Percentiles rank a stretch among this genome's conserved stretches.
Conservation (phyloP, 1,140 invertebrate species). For the Akabosia matsudoensis region DNA sequence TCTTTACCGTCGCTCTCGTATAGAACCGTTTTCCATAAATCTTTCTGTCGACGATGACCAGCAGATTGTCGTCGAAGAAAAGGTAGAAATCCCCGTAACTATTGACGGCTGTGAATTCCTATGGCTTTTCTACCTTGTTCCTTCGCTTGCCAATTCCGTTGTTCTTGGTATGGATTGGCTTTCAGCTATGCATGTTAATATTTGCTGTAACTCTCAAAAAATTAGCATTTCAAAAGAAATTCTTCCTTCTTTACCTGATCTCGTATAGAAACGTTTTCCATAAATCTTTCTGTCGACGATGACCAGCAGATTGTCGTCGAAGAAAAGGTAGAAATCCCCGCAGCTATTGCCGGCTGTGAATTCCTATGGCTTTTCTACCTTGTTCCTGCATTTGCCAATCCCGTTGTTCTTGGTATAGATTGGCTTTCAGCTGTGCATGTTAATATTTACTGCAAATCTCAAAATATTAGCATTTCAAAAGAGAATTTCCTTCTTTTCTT, state of each 20-base stretch:
- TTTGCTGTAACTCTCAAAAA: neutral
- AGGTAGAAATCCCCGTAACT: neutral
- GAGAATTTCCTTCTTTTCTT: too few relatives aligned
- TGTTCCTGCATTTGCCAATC: neutral
- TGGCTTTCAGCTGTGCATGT: neutral
- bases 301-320: neutral
- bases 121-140: neutral
- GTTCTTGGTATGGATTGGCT: slow-evolving; percentile 14
- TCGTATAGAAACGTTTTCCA: neutral
- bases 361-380: neutral
- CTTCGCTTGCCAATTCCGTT: neutral
- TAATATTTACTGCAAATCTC: neutral
- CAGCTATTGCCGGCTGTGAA: neutral
- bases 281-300: neutral
- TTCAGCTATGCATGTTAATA: slow-evolving; percentile 1
- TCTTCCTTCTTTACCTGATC: neutral
- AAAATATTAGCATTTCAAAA: neutral
- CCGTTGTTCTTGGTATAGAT: neutral
- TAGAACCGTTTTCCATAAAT: slow-evolving; percentile 3
- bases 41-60: neutral
- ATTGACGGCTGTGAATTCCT: neutral
- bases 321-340: too few relatives aligned
- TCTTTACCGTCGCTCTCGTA: neutral
- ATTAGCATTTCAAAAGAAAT: neutral
- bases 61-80: neutral